These are phyloP conservation scores for Numida meleagris DNA, from an alignment of 2,113 vertebrate species.

Conservation along the genomic window DNA sequence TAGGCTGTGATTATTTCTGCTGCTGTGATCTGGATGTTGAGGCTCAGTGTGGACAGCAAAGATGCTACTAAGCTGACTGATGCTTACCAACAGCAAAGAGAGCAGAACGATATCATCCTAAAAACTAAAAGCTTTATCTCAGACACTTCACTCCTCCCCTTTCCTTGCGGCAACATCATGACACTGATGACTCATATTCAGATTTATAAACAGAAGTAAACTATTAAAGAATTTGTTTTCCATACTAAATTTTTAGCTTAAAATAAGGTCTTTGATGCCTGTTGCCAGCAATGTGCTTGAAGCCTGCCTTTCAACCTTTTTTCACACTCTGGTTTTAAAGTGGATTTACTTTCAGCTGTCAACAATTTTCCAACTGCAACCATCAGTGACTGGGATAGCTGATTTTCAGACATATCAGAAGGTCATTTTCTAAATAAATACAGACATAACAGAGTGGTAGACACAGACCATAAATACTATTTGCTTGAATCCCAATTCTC, in stretches of 20 bases:
- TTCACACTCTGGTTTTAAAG: constrained; percentile 2
- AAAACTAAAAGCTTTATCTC: background rate
- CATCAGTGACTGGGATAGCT: background rate
- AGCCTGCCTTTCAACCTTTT: constrained; percentile 4
- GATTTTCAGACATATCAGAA: constrained; percentile 1
- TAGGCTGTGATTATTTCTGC: background rate
- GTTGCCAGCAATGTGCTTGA: background rate
- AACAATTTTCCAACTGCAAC: background rate
- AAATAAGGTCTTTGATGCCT: constrained; percentile 51
- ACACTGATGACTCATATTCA: constrained; percentile 34
- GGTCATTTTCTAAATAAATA: background rate
- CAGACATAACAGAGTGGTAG: background rate
- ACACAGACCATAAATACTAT: background rate
- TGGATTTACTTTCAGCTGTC: background rate
- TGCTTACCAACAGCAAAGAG: background rate
- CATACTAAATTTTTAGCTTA: constrained; percentile 30
- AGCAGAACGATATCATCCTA: background rate
- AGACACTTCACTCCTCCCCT: background rate
- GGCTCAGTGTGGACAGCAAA: background rate
- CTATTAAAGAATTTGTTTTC: constrained; percentile 46
- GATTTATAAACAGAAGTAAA: constrained; percentile 58
- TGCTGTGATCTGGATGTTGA: background rate
- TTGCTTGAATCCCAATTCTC: background rate
- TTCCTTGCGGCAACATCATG: constrained; percentile 26
- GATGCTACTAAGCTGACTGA: background rate